Percentiles rank a stretch among this genome's conserved stretches.
Conservation (phyloP, 1,140 invertebrate species). For the Microplitis demolitor region DNA sequence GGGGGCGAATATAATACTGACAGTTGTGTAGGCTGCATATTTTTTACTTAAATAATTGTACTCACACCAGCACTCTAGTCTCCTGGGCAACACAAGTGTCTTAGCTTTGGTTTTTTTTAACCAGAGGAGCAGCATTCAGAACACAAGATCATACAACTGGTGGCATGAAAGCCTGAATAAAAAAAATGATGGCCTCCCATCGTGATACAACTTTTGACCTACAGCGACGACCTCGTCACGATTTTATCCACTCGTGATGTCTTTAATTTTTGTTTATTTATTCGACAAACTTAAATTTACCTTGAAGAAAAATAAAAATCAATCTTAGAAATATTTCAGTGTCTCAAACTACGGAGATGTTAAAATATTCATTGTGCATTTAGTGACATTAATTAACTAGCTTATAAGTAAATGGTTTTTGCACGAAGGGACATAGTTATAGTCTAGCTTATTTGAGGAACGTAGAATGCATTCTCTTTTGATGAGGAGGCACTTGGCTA, state of each 20-base stretch:
- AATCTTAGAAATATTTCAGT: not conserved
- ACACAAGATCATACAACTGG: not conserved
- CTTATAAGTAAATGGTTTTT: not conserved
- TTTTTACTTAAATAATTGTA: constrained; percentile 57
- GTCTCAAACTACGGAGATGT: no score
- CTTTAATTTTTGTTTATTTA: not conserved
- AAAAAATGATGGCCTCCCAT: constrained; percentile 6
- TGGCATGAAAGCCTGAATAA: not conserved
- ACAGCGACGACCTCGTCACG: not conserved
- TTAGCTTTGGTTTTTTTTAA: not conserved
- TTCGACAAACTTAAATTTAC: not conserved
- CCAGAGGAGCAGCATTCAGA: not conserved
- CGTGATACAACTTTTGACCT: constrained; percentile 22
- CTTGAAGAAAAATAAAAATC: not conserved
- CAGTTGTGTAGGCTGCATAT: constrained; percentile 49
- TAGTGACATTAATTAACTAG: not conserved
- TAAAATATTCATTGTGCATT: no score
- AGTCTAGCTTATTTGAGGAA: not conserved
- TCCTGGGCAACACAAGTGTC: not conserved
- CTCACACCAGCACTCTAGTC: constrained; percentile 20
- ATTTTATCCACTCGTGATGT: not conserved
- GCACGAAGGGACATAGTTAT: not conserved
- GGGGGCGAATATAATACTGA: not conserved
- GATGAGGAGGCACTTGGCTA: constrained; percentile 2
- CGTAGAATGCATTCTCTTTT: not conserved